Percentiles rank a stretch among this genome's conserved stretches.
phyloP scores from a whole-genome alignment of 2,797 vertebrate genomes.

The Pantherophis vulpinus region DNA sequence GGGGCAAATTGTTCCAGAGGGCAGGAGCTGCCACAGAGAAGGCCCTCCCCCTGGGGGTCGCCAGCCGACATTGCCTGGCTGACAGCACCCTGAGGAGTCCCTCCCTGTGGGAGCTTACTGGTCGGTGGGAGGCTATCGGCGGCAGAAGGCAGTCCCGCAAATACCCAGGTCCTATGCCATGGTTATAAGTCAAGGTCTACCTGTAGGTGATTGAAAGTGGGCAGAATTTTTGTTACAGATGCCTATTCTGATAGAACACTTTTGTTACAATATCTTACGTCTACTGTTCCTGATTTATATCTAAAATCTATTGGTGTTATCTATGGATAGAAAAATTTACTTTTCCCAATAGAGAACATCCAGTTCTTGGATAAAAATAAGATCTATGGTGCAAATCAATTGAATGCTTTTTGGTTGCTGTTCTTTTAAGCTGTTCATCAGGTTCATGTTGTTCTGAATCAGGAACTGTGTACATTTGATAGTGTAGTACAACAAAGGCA shows the following conservation, averaged over 20 bases:
- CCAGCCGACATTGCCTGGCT: too few relatives aligned
- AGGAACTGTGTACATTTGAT: neutral
- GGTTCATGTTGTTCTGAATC: neutral
- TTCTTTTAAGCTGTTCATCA: neutral
- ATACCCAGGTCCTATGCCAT: neutral
- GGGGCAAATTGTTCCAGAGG: too few relatives aligned
- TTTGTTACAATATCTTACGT: neutral
- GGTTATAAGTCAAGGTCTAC: neutral
- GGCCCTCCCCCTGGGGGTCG: too few relatives aligned
- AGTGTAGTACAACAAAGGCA: neutral
- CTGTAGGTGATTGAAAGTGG: neutral
- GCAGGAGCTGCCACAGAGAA: too few relatives aligned
- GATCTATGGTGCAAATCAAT: neutral
- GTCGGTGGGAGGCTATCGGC: too few relatives aligned
- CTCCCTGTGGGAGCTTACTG: too few relatives aligned
- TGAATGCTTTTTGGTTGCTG: neutral
- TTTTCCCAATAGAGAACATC: neutral
- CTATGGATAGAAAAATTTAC: neutral
- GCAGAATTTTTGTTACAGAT: neutral
- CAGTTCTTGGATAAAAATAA: neutral
- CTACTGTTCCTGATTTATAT: neutral
- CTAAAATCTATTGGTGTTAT: neutral
- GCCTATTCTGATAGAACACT: neutral
- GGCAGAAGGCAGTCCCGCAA: too few relatives aligned
- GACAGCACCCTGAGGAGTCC: too few relatives aligned